Evolutionary conservation across 2,888 invertebrate species (phyloP).

Genomic region (Cordylochernes scorpioides): DNA sequence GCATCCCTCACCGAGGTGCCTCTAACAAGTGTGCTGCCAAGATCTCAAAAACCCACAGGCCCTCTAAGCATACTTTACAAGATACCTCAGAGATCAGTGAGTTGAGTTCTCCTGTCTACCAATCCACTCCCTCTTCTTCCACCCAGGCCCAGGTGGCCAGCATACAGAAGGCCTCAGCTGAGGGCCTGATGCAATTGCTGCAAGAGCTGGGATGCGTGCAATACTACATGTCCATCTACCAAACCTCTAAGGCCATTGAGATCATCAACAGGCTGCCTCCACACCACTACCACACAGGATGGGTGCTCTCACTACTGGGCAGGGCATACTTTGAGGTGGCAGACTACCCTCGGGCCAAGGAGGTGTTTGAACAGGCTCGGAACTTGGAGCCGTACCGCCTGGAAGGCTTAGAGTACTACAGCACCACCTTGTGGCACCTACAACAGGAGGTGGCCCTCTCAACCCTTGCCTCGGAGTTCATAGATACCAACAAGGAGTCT

Average conservation of each 20-base stretch:
- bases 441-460: constrained; percentile 49
- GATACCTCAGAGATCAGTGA: too few relatives aligned
- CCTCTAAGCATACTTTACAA: too few relatives aligned
- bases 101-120: too few relatives aligned
- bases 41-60: too few relatives aligned
- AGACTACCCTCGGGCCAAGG: constrained; percentile 34
- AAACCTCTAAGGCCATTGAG: constrained; percentile 57
- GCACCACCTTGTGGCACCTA: constrained; percentile 87
- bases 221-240: constrained; percentile 47
- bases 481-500: constrained; percentile 21
- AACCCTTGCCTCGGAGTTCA: constrained; percentile 24
- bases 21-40: too few relatives aligned
- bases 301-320: constrained; percentile 69
- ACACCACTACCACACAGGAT: constrained; percentile 62
- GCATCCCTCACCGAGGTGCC: too few relatives aligned
- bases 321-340: constrained; percentile 68
- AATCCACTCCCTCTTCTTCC: too few relatives aligned
- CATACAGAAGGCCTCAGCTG: too few relatives aligned
- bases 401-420: constrained; percentile 77
- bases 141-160: too few relatives aligned
- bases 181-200: constrained; percentile 49
- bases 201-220: constrained; percentile 58
- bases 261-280: constrained; percentile 47
- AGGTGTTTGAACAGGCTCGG: constrained; percentile 37
- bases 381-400: constrained; percentile 54